Conservation (phyloP, 2,888 invertebrate species). For the Perithous albicinctus region DNA sequence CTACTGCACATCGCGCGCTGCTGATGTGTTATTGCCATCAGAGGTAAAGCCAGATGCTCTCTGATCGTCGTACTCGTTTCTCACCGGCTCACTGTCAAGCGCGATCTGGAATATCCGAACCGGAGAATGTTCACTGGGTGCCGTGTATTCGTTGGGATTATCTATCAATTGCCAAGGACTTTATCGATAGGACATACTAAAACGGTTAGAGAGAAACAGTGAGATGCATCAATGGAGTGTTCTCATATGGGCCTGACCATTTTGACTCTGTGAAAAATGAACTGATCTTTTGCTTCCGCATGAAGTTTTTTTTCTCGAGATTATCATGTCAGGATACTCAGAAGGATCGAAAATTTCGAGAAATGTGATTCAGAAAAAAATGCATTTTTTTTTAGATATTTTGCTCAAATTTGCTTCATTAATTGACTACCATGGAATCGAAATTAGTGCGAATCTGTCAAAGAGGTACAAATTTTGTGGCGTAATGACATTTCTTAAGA, state of each 20-base stretch:
- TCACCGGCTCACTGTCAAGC: constrained; percentile 33
- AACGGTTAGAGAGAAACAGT: background rate
- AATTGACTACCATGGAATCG: too few relatives aligned
- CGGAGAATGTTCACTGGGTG: background rate
- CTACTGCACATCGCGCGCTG: background rate
- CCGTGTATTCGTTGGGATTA: background rate
- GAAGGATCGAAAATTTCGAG: too few relatives aligned
- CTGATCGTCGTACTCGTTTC: background rate
- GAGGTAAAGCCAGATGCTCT: background rate
- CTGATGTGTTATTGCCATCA: background rate
- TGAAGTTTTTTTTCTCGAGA: too few relatives aligned
- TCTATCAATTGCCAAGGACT: constrained; percentile 23
- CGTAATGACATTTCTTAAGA: too few relatives aligned
- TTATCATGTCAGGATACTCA: too few relatives aligned
- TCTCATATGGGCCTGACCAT: too few relatives aligned
- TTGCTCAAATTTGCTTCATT: too few relatives aligned
- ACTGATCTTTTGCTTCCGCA: too few relatives aligned
- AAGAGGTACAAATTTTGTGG: too few relatives aligned
- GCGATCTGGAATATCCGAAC: constrained; percentile 54
- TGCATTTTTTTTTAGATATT: background rate
- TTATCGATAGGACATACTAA: background rate
- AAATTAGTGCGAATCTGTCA: too few relatives aligned
- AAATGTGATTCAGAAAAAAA: background rate
- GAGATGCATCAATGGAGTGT: too few relatives aligned
- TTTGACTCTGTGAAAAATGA: too few relatives aligned